Evolutionary conservation across 2,888 invertebrate species (phyloP), one percentile per base, ranked within the genome.

Genomic region (Blera fallax): DNA sequence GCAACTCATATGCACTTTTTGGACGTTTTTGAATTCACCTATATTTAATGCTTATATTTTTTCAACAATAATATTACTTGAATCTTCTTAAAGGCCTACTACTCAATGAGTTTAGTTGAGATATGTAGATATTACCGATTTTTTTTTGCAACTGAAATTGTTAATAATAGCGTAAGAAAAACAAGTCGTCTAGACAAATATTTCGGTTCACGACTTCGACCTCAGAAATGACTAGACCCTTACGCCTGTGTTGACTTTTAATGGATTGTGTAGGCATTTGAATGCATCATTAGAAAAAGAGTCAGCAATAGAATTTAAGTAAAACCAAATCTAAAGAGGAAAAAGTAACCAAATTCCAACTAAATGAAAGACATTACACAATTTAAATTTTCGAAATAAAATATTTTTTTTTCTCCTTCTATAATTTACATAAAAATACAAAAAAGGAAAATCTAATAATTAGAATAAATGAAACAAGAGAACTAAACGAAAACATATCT

Each of bases 371-470:
- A 72, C 81, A 50, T 37, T 21, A 56, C 18, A 58, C 27, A 58
- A 54, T 43, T 62, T 43, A 64, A 70, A 82, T 76, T 82, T 79
- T 77, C 56, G 50, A 81, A 81, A 76, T 77, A 77, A 82, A 72
- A 65, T 65, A 45, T 76, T 81, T 81, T 37, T 74, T 76, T 64
- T 76, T 45, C 58, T 76, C 43, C 72, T 72, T 76, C 64, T 77
- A 65, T 77, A 77, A 77, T 82, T 77, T 82, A 77, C 72, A 82
- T 82, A 77, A 82, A 82, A 82, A 82, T 82, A 82, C 76, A 82
- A 82, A 77, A 76, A 77, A 72, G 72, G 50, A 76, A 81, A 81
- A 72, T 58, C 65, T 77, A 76, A 65, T 70, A 52, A 69, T 58
- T 72, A 70, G 16, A 52, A 77, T 72, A 32, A 79, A 84, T 79